These are phyloP conservation scores for Centropyge bicolor DNA, from an alignment of 2,797 vertebrate genomes.

Conservation along the genomic window DNA sequence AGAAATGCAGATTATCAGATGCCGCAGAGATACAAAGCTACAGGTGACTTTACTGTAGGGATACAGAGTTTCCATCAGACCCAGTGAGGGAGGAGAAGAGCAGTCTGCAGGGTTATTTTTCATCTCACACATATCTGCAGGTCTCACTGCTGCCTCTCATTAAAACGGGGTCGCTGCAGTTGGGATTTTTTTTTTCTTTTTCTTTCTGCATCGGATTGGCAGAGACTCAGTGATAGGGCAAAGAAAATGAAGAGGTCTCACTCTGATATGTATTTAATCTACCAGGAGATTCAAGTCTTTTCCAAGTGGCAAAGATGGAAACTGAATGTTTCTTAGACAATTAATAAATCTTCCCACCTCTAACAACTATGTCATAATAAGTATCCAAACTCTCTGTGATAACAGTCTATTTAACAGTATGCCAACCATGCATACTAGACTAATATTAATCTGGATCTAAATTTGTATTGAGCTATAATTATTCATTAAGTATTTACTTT, in stretches of 20 bases:
- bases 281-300: background rate
- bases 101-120: background rate
- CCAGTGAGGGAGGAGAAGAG: background rate
- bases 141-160: slow-evolving; percentile 43
- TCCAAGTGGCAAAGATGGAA: background rate
- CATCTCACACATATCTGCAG: slow-evolving; percentile 25
- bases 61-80: background rate
- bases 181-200: background rate
- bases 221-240: background rate
- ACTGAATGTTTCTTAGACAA: background rate
- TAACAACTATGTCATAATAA: too few relatives aligned
- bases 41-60: background rate
- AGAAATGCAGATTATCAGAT: background rate
- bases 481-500: too few relatives aligned
- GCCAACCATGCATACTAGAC: too few relatives aligned
- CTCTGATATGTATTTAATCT: slow-evolving; percentile 5
- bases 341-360: too few relatives aligned
- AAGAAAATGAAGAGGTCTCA: slow-evolving; percentile 30
- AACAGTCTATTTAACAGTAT: background rate
- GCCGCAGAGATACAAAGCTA: background rate
- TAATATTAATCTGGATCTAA: background rate
- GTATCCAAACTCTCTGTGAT: background rate
- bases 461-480: too few relatives aligned
- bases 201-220: slow-evolving; percentile 43
- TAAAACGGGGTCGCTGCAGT: slow-evolving; percentile 62